Evolutionary conservation across 1,140 invertebrate genomes (phyloP).

Genomic region (Frieseomelitta varia): DNA sequence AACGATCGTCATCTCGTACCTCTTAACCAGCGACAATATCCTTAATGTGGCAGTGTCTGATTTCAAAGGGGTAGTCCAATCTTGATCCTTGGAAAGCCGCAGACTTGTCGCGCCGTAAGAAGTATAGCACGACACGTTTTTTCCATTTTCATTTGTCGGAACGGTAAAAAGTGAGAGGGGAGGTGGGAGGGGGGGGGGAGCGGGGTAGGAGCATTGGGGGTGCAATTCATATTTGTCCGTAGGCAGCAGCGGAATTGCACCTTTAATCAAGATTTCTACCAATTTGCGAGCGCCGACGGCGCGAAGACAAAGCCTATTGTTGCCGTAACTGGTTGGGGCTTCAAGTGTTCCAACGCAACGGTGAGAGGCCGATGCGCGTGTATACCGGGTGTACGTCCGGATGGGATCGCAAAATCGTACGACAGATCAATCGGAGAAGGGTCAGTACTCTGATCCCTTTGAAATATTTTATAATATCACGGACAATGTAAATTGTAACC

Average conservation of each 20-base stretch:
- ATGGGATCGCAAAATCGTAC: neutral
- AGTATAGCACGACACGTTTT: slow-evolving; percentile 54
- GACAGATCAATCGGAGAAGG: neutral
- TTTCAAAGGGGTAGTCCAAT: slow-evolving; percentile 33
- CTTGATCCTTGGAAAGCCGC: slow-evolving; percentile 35
- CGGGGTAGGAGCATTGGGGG: slow-evolving; percentile 64
- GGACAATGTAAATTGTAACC: neutral
- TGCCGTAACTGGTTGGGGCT: slow-evolving; percentile 82
- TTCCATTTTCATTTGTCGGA: slow-evolving; percentile 66
- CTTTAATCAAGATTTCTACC: slow-evolving; percentile 83
- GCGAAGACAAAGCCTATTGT: slow-evolving; percentile 82
- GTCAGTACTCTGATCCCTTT: neutral
- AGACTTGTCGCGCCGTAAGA: slow-evolving; percentile 37
- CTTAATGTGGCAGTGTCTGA: slow-evolving; percentile 14
- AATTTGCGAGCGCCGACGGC: slow-evolving; percentile 81
- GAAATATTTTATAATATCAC: too few relatives aligned
- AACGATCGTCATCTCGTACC: neutral
- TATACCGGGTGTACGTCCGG: slow-evolving; percentile 69
- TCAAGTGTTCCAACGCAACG: slow-evolving; percentile 80
- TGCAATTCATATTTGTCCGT: slow-evolving; percentile 78
- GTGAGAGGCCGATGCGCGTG: slow-evolving; percentile 66
- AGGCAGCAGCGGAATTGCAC: slow-evolving; percentile 79
- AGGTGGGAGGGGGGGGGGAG: slow-evolving; percentile 7
- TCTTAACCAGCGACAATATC: neutral
- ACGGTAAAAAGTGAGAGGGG: slow-evolving; percentile 39